A percentile compares a stretch with the other conserved stretches of the same genome.
These are phyloP conservation scores for Irena cyanogastra DNA, from an alignment of 2,113 vertebrate genomes.

Conservation along the genomic window DNA sequence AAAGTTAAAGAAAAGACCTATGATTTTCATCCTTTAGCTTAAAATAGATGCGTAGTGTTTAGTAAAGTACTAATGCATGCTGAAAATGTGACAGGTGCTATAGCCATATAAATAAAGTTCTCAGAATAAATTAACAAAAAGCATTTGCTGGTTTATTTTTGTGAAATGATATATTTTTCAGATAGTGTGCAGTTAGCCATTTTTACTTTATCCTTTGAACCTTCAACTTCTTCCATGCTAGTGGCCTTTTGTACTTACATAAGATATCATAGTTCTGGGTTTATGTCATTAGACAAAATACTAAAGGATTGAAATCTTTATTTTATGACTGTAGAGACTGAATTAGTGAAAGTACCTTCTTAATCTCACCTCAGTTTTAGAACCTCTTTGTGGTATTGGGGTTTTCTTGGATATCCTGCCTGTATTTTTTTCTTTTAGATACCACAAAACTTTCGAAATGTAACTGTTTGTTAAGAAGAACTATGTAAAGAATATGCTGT, in stretches of 20 bases:
- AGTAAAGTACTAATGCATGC: background rate
- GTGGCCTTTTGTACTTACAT: background rate
- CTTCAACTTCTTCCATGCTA: background rate
- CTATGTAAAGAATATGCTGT: background rate
- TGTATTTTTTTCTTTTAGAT: background rate
- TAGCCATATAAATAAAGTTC: background rate
- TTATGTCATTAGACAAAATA: background rate
- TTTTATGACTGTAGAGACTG: background rate
- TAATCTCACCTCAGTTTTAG: background rate
- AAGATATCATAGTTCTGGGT: background rate
- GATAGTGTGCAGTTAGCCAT: background rate
- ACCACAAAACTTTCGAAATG: background rate
- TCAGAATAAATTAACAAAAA: background rate
- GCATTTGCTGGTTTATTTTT: background rate
- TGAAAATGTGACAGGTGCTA: background rate
- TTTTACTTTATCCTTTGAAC: background rate
- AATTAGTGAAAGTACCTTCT: background rate
- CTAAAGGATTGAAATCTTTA: background rate
- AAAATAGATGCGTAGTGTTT: background rate
- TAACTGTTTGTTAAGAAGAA: background rate
- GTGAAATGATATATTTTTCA: background rate
- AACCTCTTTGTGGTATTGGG: background rate
- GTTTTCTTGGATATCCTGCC: background rate
- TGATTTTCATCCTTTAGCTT: background rate
- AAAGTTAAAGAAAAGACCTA: background rate